These are phyloP conservation scores for Penaeus japonicus DNA, from an alignment of 1,140 invertebrate genomes.

Conservation along the genomic window DNA sequence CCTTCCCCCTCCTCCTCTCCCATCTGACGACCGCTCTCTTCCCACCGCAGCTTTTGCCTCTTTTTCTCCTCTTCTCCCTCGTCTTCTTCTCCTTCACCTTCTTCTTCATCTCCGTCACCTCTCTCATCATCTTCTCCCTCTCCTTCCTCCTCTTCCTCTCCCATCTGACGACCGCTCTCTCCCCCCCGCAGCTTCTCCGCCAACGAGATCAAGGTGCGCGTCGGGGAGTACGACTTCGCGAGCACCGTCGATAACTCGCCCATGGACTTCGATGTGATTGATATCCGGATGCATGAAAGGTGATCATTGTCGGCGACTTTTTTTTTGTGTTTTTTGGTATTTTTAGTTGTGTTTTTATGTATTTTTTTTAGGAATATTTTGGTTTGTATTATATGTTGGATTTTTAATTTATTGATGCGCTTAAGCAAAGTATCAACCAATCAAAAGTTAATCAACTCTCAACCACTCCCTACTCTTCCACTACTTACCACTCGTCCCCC, in stretches of 20 bases:
- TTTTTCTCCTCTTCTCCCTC: no score
- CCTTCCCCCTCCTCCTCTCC: neutral
- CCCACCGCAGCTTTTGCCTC: neutral
- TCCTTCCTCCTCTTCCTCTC: neutral
- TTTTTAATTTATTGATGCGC: no score
- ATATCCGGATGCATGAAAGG: slow-evolving; percentile 58
- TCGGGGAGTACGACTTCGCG: slow-evolving; percentile 63
- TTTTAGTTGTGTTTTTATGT: slow-evolving; percentile 15
- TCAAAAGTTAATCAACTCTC: no score
- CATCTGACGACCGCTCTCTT: neutral
- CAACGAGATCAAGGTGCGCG: slow-evolving; percentile 60
- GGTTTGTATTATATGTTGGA: no score
- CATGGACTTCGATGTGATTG: slow-evolving; percentile 50
- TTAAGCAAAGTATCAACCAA: no score
- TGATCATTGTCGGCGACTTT: neutral
- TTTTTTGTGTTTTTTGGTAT: slow-evolving; percentile 39
- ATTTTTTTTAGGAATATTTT: no score
- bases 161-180: neutral
- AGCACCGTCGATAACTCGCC: slow-evolving; percentile 51
- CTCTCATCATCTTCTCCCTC: neutral
- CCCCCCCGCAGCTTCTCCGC: slow-evolving; percentile 57
- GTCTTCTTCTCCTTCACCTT: no score
- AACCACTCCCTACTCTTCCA: neutral
- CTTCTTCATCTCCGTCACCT: neutral
- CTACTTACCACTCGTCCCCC: neutral